Conservation (phyloP, 2,888 invertebrate species). For the Portevinia maculata region DNA sequence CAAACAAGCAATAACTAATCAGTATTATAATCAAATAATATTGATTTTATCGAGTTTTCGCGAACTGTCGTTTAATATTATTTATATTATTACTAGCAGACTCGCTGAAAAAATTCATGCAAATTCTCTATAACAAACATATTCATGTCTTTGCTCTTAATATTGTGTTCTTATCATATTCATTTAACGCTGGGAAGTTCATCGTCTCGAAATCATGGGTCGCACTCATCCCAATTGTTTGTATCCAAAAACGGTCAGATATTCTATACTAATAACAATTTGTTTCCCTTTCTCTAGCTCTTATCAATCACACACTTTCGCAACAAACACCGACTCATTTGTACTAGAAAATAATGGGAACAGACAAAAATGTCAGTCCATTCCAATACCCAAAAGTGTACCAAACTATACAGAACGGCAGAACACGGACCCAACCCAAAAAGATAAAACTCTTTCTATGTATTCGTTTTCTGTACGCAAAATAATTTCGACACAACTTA, state of each 20-base stretch:
- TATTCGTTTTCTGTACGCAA: constrained; percentile 48
- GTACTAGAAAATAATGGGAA: constrained; percentile 43
- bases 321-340: constrained; percentile 36
- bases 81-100: no score
- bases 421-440: constrained; percentile 30
- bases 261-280: constrained; percentile 48
- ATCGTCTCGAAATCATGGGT: no score
- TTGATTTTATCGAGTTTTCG: no score
- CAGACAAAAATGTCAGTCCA: constrained; percentile 66
- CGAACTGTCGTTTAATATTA: no score
- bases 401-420: constrained; percentile 15
- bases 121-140: no score
- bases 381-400: constrained; percentile 30
- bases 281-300: constrained; percentile 11
- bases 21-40: no score
- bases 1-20: no score
- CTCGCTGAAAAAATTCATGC: no score
- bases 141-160: no score
- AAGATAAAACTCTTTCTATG: constrained; percentile 10
- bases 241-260: constrained; percentile 26
- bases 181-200: no score
- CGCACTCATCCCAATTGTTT: not conserved
- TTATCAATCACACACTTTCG: constrained; percentile 32
- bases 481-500: constrained; percentile 66
- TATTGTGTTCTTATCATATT: no score